These are phyloP conservation scores for Sminthurinus signatus DNA, from an alignment of 1,140 invertebrate species.

Conservation along the genomic window DNA sequence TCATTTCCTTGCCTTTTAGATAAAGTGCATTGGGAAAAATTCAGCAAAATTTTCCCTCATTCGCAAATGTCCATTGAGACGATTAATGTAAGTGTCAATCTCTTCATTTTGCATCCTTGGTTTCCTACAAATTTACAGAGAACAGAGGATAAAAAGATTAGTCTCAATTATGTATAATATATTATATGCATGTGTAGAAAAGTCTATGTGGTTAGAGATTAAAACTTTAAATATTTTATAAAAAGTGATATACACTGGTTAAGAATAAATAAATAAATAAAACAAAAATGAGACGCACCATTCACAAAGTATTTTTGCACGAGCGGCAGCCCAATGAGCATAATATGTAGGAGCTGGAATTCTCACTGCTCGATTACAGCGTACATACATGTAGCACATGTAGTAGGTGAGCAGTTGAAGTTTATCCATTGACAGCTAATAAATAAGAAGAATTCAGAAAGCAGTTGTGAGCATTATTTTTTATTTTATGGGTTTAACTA, in stretches of 20 bases:
- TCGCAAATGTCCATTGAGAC: neutral
- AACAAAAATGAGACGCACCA: conserved; percentile 9
- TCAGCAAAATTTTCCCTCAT: neutral
- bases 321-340: conserved; percentile 81
- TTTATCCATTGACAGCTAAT: conserved; percentile 66
- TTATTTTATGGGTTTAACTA: too few species aligned
- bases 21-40: conserved; percentile 22
- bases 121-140: neutral
- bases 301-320: conserved; percentile 45
- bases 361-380: conserved; percentile 79
- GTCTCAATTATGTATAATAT: neutral
- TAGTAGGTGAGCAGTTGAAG: conserved; percentile 78
- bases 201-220: neutral
- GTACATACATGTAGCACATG: conserved; percentile 79
- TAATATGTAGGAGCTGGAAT: conserved; percentile 93
- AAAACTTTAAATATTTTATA: neutral
- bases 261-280: neutral
- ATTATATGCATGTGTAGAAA: neutral
- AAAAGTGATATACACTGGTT: neutral
- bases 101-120: neutral
- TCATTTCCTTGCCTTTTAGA: too few species aligned
- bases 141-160: neutral
- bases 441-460: too few species aligned
- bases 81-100: neutral
- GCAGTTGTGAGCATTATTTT: too few species aligned